Evolutionary conservation across 2,797 vertebrate species (phyloP).

Genomic region (Streptopelia turtur): DNA sequence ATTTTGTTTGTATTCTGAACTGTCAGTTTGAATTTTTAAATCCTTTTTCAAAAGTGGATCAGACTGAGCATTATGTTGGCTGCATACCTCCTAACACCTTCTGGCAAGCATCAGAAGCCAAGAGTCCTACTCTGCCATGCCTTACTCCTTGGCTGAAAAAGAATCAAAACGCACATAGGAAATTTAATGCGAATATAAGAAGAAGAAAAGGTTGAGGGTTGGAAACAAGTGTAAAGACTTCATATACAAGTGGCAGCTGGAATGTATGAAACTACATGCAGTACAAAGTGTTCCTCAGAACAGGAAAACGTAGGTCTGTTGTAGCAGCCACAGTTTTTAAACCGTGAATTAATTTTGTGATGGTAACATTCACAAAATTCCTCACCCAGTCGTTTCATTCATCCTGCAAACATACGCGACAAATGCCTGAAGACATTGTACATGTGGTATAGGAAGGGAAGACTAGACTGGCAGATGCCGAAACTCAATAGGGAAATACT

Average conservation of each 20-base stretch:
- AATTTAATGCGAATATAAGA: constrained; percentile 10
- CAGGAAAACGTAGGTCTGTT: neutral
- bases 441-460: neutral
- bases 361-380: constrained; percentile 4
- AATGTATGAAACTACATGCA: constrained; percentile 4
- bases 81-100: constrained; percentile 30
- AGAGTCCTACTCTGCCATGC: neutral
- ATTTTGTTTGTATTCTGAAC: constrained; percentile 27
- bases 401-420: neutral
- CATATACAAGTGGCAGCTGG: neutral
- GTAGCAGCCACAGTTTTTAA: neutral
- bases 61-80: neutral
- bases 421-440: neutral
- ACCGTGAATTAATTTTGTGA: neutral
- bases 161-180: neutral
- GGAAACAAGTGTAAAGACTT: constrained; percentile 9
- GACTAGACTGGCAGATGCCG: neutral
- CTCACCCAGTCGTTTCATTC: neutral
- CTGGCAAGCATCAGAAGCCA: constrained; percentile 36
- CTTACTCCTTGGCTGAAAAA: constrained; percentile 28
- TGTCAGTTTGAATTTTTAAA: constrained; percentile 33
- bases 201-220: neutral
- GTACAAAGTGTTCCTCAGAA: constrained; percentile 24
- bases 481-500: neutral
- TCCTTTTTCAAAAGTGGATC: neutral